Conservation (phyloP, 2,888 invertebrate species). For the Herminia tarsipennalis region DNA sequence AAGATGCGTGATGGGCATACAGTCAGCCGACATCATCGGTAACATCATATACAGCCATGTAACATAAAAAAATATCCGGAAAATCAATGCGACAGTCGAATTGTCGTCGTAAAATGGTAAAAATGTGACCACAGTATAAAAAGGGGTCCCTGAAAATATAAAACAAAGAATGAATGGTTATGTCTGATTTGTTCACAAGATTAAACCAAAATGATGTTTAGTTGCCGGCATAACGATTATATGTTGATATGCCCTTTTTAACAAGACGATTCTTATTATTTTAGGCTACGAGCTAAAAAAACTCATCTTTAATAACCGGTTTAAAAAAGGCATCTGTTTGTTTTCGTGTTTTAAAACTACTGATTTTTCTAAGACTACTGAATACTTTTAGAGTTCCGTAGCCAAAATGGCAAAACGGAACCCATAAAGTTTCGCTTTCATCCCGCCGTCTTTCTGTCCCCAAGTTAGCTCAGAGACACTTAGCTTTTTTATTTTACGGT, state of each 20-base stretch:
- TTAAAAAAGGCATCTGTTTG: no score
- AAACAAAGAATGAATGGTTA: constrained; percentile 33
- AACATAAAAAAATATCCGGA: constrained; percentile 70
- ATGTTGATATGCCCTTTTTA: constrained; percentile 2
- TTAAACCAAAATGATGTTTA: constrained; percentile 29
- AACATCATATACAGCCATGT: constrained; percentile 79
- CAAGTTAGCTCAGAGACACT: no score
- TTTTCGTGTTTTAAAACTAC: no score
- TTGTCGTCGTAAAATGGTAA: constrained; percentile 67
- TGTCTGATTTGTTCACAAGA: constrained; percentile 23
- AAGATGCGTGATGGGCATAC: constrained; percentile 73
- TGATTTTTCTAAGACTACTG: no score
- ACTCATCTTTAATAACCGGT: no score
- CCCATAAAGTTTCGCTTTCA: no score
- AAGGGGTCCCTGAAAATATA: constrained; percentile 62
- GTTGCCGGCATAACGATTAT: constrained; percentile 22
- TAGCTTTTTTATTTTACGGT: no score
- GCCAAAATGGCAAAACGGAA: no score
- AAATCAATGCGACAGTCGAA: constrained; percentile 54
- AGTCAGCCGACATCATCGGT: constrained; percentile 77
- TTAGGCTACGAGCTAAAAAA: no score
- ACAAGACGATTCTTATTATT: no score
- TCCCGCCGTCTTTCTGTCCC: no score
- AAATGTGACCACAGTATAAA: constrained; percentile 77
- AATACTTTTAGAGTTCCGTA: no score